These are phyloP conservation scores for Phyto melanocephala DNA, from an alignment of 2,888 invertebrate species.

Conservation along the genomic window DNA sequence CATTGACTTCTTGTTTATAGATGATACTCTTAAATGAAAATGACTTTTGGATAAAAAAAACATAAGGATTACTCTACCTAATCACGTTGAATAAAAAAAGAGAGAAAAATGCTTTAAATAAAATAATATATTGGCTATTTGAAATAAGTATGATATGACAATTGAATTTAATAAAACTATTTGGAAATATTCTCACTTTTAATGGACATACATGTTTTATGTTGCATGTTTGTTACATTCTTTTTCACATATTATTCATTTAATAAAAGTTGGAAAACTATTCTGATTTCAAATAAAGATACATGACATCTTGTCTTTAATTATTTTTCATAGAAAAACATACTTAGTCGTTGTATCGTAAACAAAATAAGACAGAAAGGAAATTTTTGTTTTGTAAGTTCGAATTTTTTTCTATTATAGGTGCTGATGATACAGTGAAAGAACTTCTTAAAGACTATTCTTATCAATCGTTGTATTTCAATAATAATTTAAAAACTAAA, in stretches of 20 bases:
- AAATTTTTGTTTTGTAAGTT: too few relatives aligned
- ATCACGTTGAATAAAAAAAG: not conserved
- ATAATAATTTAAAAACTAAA: too few relatives aligned
- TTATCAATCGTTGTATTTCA: too few relatives aligned
- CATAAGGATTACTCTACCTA: slow-evolving; percentile 12
- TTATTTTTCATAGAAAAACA: slow-evolving; percentile 7
- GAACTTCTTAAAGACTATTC: too few relatives aligned
- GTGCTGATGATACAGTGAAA: too few relatives aligned
- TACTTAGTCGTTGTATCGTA: too few relatives aligned
- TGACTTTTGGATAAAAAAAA: slow-evolving; percentile 50
- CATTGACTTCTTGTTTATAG: slow-evolving; percentile 1
- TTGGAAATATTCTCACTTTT: not conserved
- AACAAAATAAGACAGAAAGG: too few relatives aligned
- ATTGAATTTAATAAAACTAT: not conserved
- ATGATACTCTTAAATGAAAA: slow-evolving; percentile 49
- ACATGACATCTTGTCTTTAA: slow-evolving; percentile 9
- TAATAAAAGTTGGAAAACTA: not conserved
- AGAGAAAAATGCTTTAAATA: not conserved
- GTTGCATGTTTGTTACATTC: not conserved
- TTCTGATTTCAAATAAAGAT: not conserved
- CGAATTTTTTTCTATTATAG: too few relatives aligned
- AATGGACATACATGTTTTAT: not conserved
- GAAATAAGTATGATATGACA: slow-evolving; percentile 14
- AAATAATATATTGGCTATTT: slow-evolving; percentile 15
- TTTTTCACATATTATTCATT: not conserved